Base-by-base conservation (phyloP, 2,888 invertebrate species). In the Aproaerema taeniolella region DNA sequence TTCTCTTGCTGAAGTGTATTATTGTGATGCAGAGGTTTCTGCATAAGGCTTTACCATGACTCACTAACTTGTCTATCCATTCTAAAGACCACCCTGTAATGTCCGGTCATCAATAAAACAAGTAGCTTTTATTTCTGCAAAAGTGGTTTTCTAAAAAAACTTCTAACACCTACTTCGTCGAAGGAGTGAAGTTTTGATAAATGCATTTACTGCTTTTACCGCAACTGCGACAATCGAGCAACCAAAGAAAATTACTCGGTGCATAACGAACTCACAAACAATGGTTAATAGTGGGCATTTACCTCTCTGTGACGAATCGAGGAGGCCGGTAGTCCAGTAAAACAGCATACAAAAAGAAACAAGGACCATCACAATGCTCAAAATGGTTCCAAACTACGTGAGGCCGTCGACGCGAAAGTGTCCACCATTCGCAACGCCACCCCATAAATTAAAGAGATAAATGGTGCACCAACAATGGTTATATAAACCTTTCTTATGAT, bases 371-470 rank as follows among this genome's bases (percentile, higher is more conserved):
- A 72, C 70, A 75, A 70, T 66, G 62, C 60, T 59, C n/a, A n/a
- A n/a, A n/a, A n/a, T n/a, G n/a, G n/a, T n/a, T n/a, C 50, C 54
- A 49, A 64, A 55, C 63, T 53, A 57, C 59, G 50, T 56, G 51
- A 43, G 61, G 46, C 55, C 52, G 58, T 53, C 49, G 62, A 64
- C 63, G 67, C 75, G 73, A 79, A 78, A 76, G 74, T 75, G 80
- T 73, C 73, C 61, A 55, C 65, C 65, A 81, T 81, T 82, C 67
- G 77, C 69, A 64, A 70, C 76, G 76, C 68, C 73, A 63, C 63
- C 63, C 75, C 77, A 82, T 86, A 86, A 86, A 86, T 85, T 78
- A 73, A 67, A 68, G 72, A 83, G 82, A 86, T 86, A 86, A 83
- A 85, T 83, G 81, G 79, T 67, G 52, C 61, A 52, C 66, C 72